These are phyloP conservation scores for Teleiodes luculella DNA, from an alignment of 2,888 invertebrate genomes.

Conservation along the genomic window DNA sequence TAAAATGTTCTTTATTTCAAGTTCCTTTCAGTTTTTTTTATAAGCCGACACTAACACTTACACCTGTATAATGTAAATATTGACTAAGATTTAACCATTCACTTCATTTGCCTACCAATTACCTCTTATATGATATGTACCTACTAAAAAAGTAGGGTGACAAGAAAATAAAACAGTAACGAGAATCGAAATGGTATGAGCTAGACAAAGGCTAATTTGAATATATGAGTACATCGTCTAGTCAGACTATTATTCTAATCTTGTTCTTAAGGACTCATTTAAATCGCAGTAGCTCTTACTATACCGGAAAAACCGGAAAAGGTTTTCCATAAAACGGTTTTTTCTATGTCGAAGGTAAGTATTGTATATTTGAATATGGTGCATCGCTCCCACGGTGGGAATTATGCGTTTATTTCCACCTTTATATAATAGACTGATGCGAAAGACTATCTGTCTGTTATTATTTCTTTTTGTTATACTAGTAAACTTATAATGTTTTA, in stretches of 20 bases:
- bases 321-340: constrained; percentile 55
- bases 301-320: constrained; percentile 73
- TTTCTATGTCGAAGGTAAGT: constrained; percentile 40
- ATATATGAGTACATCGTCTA: constrained; percentile 49
- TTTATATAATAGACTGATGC: not conserved
- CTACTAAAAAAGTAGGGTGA: no score
- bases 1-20: no score
- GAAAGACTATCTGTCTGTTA: constrained; percentile 15
- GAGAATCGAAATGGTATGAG: constrained; percentile 26
- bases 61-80: no score
- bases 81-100: no score
- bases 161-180: constrained; percentile 25
- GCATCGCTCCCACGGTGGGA: constrained; percentile 59
- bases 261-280: constrained; percentile 49
- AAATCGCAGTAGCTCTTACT: constrained; percentile 50
- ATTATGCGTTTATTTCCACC: constrained; percentile 19
- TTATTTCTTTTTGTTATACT: not conserved
- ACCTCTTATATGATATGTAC: no score
- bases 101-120: no score
- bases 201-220: constrained; percentile 65
- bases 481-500: no score
- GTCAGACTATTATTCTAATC: constrained; percentile 53
- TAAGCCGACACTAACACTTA: no score
- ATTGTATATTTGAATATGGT: constrained; percentile 52
- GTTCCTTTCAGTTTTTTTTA: no score